phyloP scores from a whole-genome alignment of 1,140 invertebrate genomes.

The Listronotus bonariensis region DNA sequence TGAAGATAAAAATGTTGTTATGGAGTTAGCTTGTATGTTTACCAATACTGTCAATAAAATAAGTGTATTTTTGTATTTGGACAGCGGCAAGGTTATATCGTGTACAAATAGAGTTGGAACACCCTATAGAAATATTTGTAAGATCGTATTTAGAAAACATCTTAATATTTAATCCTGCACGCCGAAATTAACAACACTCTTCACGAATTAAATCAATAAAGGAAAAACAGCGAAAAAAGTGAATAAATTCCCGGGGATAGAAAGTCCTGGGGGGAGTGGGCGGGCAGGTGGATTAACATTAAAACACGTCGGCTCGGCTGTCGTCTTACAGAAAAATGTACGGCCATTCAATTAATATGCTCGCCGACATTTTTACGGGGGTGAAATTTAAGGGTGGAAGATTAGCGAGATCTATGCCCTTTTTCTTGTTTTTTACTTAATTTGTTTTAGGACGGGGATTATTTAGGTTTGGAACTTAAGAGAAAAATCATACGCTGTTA shows the following conservation, averaged over 20 bases:
- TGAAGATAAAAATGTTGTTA: too few relatives aligned
- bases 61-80: too few relatives aligned
- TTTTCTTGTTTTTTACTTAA: slow-evolving; percentile 25
- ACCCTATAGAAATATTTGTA: too few relatives aligned
- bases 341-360: slow-evolving; percentile 38
- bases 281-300: slow-evolving; percentile 35
- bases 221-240: slow-evolving; percentile 29
- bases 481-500: too few relatives aligned
- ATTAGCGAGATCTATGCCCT: slow-evolving; percentile 28
- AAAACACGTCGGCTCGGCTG: slow-evolving; percentile 36
- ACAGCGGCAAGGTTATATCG: too few relatives aligned
- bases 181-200: too few relatives aligned
- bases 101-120: too few relatives aligned
- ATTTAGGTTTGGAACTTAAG: too few relatives aligned
- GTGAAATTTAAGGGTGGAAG: slow-evolving; percentile 22
- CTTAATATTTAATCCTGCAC: too few relatives aligned
- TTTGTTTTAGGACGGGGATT: slow-evolving; percentile 20
- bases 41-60: too few relatives aligned
- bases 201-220: slow-evolving; percentile 28
- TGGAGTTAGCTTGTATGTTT: too few relatives aligned
- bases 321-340: slow-evolving; percentile 39
- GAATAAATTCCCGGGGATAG: slow-evolving; percentile 26
- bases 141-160: too few relatives aligned
- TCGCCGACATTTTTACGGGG: slow-evolving; percentile 35
- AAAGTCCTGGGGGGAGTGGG: neutral